Evolutionary conservation across 2,888 invertebrate genomes (phyloP).

Genomic region (Ophion ellenae): DNA sequence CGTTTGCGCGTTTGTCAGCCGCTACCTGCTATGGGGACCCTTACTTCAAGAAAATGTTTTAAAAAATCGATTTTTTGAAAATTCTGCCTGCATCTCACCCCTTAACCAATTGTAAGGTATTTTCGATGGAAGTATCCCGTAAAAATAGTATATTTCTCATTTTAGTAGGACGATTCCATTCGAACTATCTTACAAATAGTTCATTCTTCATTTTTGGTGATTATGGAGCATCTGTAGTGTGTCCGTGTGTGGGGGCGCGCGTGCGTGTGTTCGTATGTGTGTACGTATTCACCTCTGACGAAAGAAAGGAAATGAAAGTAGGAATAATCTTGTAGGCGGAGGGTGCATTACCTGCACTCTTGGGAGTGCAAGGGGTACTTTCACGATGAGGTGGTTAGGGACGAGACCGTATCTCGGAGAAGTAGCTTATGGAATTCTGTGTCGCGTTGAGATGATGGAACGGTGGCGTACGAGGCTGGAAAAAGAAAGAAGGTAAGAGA

Average conservation of each 20-base stretch:
- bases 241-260: not conserved
- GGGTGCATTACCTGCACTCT: slow-evolving; percentile 42
- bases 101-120: no score
- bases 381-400: slow-evolving; percentile 34
- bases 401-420: slow-evolving; percentile 50
- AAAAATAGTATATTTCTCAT: no score
- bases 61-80: no score
- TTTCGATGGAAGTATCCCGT: no score
- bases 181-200: not conserved
- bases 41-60: no score
- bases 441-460: slow-evolving; percentile 16
- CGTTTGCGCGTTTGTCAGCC: no score
- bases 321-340: slow-evolving; percentile 56
- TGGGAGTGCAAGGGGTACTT: slow-evolving; percentile 45
- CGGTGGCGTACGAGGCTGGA: not conserved
- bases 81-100: no score
- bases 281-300: not conserved
- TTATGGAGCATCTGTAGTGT: no score
- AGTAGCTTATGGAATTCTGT: slow-evolving; percentile 68
- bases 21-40: no score
- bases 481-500: slow-evolving; percentile 47
- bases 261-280: not conserved
- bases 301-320: slow-evolving; percentile 26
- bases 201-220: not conserved
- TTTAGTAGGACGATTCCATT: no score